Evolutionary conservation across 2,797 vertebrate genomes (phyloP).

Genomic region (Pyrocephalus nanus): DNA sequence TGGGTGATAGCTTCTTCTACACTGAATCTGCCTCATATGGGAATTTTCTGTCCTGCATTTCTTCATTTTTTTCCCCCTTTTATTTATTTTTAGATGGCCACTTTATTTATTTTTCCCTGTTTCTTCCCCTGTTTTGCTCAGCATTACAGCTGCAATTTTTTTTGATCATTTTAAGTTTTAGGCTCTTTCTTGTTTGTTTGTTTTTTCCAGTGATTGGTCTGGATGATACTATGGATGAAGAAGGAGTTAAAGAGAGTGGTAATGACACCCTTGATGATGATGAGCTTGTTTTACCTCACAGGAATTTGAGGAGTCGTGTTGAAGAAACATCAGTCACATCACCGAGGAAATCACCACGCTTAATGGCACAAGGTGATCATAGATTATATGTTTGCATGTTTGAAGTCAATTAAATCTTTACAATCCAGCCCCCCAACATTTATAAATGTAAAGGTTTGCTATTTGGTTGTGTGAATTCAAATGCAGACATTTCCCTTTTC

Average conservation of each 20-base stretch:
- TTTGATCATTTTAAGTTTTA: slow-evolving; percentile 52
- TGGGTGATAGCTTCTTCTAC: slow-evolving; percentile 31
- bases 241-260: slow-evolving; percentile 81
- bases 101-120: background rate
- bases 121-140: background rate
- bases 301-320: slow-evolving; percentile 76
- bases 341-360: slow-evolving; percentile 83
- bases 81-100: background rate
- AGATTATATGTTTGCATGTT: background rate
- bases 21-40: slow-evolving; percentile 13
- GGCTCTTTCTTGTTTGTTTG: slow-evolving; percentile 44
- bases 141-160: background rate
- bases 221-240: slow-evolving; percentile 83
- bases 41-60: slow-evolving; percentile 21
- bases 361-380: slow-evolving; percentile 78
- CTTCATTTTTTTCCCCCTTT: background rate
- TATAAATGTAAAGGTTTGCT: background rate
- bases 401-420: background rate
- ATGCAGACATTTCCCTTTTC: background rate
- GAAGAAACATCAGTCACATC: slow-evolving; percentile 73
- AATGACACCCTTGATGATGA: slow-evolving; percentile 78
- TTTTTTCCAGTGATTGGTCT: slow-evolving; percentile 80
- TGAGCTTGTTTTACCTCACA: slow-evolving; percentile 78
- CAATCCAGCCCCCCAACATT: background rate
- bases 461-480: background rate